Conservation (phyloP, 2,797 vertebrate species). For the Periophthalmus magnuspinnatus region DNA sequence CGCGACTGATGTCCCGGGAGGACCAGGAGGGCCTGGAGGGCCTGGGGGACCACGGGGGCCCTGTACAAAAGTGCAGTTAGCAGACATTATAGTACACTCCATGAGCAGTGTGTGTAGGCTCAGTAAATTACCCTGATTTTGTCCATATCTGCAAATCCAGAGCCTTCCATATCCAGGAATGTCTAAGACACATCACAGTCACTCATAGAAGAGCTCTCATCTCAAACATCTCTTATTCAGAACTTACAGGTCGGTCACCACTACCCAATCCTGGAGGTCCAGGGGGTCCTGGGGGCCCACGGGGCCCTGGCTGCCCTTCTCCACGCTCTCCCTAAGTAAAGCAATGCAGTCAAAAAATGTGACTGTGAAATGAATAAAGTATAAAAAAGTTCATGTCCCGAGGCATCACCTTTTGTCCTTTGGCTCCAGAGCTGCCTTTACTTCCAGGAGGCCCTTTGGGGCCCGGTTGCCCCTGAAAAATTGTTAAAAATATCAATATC, state of each 20-base stretch:
- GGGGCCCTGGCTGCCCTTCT: conserved; percentile 70
- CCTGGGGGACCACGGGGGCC: conserved; percentile 81
- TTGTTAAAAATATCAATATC: neutral
- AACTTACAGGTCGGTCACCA: conserved; percentile 64
- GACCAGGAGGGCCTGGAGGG: conserved; percentile 84
- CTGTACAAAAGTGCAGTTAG: conserved; percentile 48
- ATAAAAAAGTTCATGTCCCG: neutral
- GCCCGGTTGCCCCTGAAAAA: conserved; percentile 80
- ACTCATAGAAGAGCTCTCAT: neutral
- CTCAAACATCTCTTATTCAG: neutral
- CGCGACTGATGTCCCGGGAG: conserved; percentile 80
- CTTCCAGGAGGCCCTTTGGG: conserved; percentile 81
- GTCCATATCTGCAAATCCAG: conserved; percentile 82
- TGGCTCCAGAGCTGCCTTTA: conserved; percentile 76
- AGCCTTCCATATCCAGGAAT: conserved; percentile 94
- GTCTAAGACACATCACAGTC: conserved; percentile 60
- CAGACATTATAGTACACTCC: neutral
- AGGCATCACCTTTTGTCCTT: conserved; percentile 85
- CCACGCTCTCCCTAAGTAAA: conserved; percentile 83
- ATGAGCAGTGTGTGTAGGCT: neutral
- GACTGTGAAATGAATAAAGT: neutral
- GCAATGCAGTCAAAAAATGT: neutral
- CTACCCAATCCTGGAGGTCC: conserved; percentile 80
- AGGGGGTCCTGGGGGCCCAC: conserved; percentile 85
- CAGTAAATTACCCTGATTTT: conserved; percentile 72